Conservation (phyloP, 2,888 invertebrate species). For the Plagodis pulveraria region DNA sequence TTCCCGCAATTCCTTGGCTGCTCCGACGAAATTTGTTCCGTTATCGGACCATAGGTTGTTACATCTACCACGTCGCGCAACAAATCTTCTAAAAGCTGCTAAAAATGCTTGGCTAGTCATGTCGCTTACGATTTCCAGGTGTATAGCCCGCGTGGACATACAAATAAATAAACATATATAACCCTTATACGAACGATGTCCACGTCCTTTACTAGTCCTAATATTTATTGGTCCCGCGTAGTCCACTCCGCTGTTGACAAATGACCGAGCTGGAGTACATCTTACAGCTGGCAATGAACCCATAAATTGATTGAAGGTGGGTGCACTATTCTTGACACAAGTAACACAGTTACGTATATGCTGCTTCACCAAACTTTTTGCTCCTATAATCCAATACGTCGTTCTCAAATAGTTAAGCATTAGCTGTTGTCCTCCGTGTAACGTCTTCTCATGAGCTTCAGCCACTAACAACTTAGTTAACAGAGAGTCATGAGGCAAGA, state of each 20-base stretch:
- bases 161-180: no score
- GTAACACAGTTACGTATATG: not conserved
- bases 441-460: not conserved
- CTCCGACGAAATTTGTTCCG: no score
- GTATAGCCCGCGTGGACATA: no score
- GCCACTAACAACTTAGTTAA: not conserved
- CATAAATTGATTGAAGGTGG: not conserved
- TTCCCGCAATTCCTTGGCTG: no score
- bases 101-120: no score
- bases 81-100: no score
- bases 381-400: not conserved
- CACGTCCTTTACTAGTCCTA: not conserved
- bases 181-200: not conserved
- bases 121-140: no score
- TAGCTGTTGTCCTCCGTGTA: not conserved
- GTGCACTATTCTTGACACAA: not conserved
- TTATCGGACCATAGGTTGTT: no score
- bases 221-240: not conserved
- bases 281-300: not conserved
- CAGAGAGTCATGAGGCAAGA: not conserved
- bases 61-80: no score
- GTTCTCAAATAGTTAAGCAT: not conserved
- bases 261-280: constrained; percentile 1
- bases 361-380: not conserved
- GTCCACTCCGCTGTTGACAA: not conserved